Evolutionary conservation across 2,797 vertebrate genomes (phyloP).

Genomic region (Denticeps clupeoides): DNA sequence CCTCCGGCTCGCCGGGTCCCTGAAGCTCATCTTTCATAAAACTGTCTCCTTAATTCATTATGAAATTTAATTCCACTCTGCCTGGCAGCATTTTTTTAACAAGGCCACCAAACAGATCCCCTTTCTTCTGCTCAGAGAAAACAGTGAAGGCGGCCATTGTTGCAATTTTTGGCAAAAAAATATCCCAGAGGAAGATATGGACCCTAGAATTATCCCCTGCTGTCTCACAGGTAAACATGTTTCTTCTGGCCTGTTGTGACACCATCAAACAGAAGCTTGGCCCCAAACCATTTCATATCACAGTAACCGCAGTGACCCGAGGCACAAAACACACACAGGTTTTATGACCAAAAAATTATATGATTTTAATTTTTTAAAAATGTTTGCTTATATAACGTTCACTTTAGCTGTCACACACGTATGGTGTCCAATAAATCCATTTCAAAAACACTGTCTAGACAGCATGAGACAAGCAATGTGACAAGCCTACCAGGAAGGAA

Average conservation of each 20-base stretch:
- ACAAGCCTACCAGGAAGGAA: not conserved
- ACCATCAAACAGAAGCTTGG: no score
- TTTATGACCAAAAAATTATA: not conserved
- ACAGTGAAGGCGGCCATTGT: constrained; percentile 11
- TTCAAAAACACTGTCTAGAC: constrained; percentile 1
- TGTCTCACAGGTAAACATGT: constrained; percentile 26
- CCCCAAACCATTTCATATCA: no score
- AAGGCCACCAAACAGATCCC: constrained; percentile 48
- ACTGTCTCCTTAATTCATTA: constrained; percentile 42
- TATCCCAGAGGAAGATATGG: constrained; percentile 49
- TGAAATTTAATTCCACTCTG: constrained; percentile 46
- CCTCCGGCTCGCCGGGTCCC: constrained; percentile 29
- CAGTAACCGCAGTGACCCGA: no score
- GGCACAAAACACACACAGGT: not conserved
- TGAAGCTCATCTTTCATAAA: constrained; percentile 37
- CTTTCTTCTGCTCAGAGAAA: constrained; percentile 19
- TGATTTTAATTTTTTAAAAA: constrained; percentile 2
- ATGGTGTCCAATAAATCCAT: not conserved
- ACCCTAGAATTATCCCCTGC: constrained; percentile 50
- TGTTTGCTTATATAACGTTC: not conserved
- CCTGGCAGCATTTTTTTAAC: constrained; percentile 46
- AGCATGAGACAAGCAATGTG: not conserved
- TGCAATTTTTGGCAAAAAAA: constrained; percentile 42
- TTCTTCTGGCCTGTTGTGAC: constrained; percentile 54
- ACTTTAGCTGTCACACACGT: not conserved